These are phyloP conservation scores for Acyrthosiphon pisum DNA, from an alignment of 1,140 invertebrate species.

Conservation along the genomic window DNA sequence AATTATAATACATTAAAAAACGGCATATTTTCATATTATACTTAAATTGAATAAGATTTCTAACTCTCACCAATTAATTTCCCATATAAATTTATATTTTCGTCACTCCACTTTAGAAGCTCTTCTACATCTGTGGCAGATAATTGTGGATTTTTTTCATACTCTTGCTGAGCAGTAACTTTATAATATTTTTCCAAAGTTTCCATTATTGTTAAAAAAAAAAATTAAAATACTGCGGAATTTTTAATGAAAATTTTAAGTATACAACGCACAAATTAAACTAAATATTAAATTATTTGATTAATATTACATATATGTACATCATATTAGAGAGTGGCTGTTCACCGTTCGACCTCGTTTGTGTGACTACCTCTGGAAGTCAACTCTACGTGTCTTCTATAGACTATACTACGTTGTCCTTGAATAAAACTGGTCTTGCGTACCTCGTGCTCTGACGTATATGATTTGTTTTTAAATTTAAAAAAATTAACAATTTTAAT, in stretches of 20 bases:
- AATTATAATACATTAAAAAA: neutral
- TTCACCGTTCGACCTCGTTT: conserved; percentile 43
- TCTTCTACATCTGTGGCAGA: conserved; percentile 8
- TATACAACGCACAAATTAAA: neutral
- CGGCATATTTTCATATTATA: neutral
- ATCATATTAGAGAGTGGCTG: conserved; percentile 44
- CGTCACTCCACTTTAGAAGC: conserved; percentile 22
- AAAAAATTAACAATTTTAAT: neutral
- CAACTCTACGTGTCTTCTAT: conserved; percentile 38
- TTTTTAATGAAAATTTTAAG: neutral
- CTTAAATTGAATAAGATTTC: neutral
- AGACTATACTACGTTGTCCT: conserved; percentile 25
- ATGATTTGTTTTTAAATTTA: neutral
- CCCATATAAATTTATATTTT: conserved; percentile 34
- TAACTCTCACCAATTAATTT: conserved; percentile 24
- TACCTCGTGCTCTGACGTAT: conserved; percentile 25
- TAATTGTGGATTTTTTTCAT: conserved; percentile 50
- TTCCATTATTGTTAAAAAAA: conserved; percentile 30
- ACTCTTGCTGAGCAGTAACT: conserved; percentile 34
- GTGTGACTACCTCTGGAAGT: conserved; percentile 31
- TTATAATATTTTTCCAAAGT: conserved; percentile 43
- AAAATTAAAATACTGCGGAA: neutral
- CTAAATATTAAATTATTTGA: neutral
- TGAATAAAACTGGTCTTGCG: conserved; percentile 45
- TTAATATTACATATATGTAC: neutral